Conservation (phyloP, 2,797 vertebrate species). For the Oceanodroma leucorhoa region DNA sequence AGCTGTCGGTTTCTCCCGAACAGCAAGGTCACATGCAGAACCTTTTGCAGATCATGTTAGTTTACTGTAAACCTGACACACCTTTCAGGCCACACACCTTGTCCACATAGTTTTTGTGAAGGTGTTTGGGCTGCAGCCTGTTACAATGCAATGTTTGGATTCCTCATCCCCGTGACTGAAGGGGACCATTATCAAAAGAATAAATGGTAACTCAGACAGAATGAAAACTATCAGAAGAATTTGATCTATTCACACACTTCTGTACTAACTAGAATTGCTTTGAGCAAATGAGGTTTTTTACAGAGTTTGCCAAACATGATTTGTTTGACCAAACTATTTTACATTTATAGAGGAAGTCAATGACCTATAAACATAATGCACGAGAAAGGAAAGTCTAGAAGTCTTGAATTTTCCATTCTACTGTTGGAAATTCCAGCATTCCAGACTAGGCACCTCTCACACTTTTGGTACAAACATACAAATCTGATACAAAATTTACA, state of each 20-base stretch:
- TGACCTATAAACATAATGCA: not conserved
- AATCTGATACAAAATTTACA: not conserved
- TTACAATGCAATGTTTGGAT: not conserved
- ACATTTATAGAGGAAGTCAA: not conserved
- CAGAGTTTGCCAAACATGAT: not conserved
- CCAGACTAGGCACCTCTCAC: not conserved
- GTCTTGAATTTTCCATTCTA: not conserved
- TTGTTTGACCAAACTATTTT: not conserved
- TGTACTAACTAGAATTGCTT: not conserved
- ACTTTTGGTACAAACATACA: not conserved
- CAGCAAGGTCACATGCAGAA: not conserved
- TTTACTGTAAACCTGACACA: conserved; percentile 49
- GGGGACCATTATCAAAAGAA: not conserved
- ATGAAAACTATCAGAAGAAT: not conserved
- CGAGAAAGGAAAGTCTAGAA: not conserved
- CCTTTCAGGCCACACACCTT: not conserved
- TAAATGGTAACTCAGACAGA: not conserved
- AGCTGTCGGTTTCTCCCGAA: not conserved
- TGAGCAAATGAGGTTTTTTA: not conserved
- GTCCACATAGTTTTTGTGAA: not conserved
- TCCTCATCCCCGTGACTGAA: not conserved
- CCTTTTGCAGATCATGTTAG: not conserved
- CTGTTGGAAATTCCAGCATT: not conserved
- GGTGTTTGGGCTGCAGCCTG: not conserved
- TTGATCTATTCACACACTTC: not conserved